Evolutionary conservation across 1,140 invertebrate species (phyloP).

Genomic region (Drosophila leontia): DNA sequence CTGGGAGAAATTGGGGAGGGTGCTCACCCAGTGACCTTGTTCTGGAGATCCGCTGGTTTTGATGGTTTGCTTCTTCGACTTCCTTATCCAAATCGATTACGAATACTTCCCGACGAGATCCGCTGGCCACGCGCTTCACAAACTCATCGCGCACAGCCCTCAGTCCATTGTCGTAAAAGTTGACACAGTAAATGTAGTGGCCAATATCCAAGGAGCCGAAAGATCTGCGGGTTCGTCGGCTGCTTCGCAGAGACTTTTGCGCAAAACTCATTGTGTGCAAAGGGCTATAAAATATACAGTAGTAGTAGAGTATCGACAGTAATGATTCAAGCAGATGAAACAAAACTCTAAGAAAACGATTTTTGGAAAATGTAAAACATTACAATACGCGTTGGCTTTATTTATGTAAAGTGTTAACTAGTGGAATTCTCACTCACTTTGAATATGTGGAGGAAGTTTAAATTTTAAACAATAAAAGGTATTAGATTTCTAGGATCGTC

Average conservation of each 20-base stretch:
- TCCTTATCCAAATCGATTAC: slow-evolving; percentile 64
- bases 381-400: background rate
- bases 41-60: slow-evolving; percentile 25
- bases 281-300: slow-evolving; percentile 13
- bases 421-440: background rate
- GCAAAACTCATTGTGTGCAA: slow-evolving; percentile 20
- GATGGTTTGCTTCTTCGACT: background rate
- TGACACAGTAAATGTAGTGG: slow-evolving; percentile 58
- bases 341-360: slow-evolving; percentile 16
- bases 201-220: background rate
- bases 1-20: too few relatives aligned
- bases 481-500: background rate
- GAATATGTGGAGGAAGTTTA: too few relatives aligned
- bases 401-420: background rate
- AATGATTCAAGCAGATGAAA: slow-evolving; percentile 13
- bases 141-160: slow-evolving; percentile 63
- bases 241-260: slow-evolving; percentile 9
- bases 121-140: slow-evolving; percentile 44
- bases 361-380: background rate
- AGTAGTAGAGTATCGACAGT: slow-evolving; percentile 6
- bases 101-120: slow-evolving; percentile 54
- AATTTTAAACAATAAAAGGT: background rate
- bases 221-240: slow-evolving; percentile 6
- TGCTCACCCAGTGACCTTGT: background rate
- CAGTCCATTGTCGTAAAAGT: slow-evolving; percentile 67